Base-by-base conservation (phyloP, 2,113 vertebrate genomes). In the Ahaetulla prasina region DNA sequence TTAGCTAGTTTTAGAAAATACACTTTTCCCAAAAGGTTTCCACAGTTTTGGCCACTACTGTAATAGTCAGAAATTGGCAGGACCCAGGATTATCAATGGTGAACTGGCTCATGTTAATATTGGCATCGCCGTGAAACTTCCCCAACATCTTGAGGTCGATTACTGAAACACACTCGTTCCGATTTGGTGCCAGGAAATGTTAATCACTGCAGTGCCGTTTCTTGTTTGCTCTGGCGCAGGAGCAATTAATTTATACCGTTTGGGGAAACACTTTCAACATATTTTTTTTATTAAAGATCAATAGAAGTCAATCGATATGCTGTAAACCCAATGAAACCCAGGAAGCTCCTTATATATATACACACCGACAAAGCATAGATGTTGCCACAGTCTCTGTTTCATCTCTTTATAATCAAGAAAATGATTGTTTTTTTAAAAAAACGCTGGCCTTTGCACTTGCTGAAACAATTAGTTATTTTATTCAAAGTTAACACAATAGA, bases 211-310 rank as follows among this genome's bases (percentile, higher is more conserved):
- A 91, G 91, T 85, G 90, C 93, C 93, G 84, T 95, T 93, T 95
- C 94, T 94, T 95, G 90, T 95, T 95, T 96, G 94, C 92, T 30
- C 52, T 92, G 94, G 92, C 0, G 54, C 89, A 92, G 39, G 93
- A 96, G 90, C 94, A 94, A 97, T 95, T 93, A 94, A 96, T 96
- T 95, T 95, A 94, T 92, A 94, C 54, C 89, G 91, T 91, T 94
- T 95, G 94, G 90, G 95, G 93, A 95, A 96, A 94, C 94, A 90
- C 94, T 95, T 89, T 92, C 91, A 50, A 87, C 57, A 80, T 94
- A 85, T 96, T 97, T 88, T 93, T 96, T 93, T 96, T 95, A 97
- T 96, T 95, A 96, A 96, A 94, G 94, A 95, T 92, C 96, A 95
- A 95, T 96, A 89, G 91, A 96, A 92, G n/a, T 57, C 94, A 93